A percentile compares a stretch with the other conserved stretches of the same genome.
These are phyloP conservation scores for Onychostoma macrolepis DNA, from an alignment of 2,113 vertebrate species.

Conservation along the genomic window DNA sequence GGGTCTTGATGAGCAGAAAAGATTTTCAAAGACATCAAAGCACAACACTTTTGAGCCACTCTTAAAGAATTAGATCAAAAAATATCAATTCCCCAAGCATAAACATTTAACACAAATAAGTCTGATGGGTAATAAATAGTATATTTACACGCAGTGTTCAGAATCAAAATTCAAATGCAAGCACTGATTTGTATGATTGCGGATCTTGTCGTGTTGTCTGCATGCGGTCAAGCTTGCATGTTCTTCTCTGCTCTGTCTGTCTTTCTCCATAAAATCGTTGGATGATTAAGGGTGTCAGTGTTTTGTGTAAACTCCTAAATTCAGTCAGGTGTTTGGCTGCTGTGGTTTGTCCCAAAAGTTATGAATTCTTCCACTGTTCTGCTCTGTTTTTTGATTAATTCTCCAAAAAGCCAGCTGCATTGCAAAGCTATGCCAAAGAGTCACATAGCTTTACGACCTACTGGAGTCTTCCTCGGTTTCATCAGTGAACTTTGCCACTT, in stretches of 20 bases:
- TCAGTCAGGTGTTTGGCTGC: neutral
- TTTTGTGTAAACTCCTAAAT: neutral
- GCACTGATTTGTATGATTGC: neutral
- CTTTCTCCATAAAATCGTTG: neutral
- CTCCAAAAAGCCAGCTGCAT: neutral
- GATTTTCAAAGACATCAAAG: too few species aligned
- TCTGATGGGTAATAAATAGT: too few species aligned
- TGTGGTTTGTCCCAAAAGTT: neutral
- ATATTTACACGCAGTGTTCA: neutral
- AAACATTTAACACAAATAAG: too few species aligned
- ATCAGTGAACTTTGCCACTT: neutral
- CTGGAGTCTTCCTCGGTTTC: neutral
- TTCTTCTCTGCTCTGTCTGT: neutral
- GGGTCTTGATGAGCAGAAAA: too few species aligned
- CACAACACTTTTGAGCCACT: neutral
- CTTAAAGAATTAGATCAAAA: neutral
- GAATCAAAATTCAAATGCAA: neutral
- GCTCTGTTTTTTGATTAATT: neutral
- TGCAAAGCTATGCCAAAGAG: neutral
- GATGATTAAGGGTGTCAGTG: neutral
- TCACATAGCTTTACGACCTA: neutral
- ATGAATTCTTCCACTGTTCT: neutral
- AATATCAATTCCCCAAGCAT: too few species aligned
- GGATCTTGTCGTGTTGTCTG: neutral
- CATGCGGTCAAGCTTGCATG: slow-evolving; percentile 36